Base-by-base conservation (phyloP, 2,888 invertebrate genomes). In the Glyphotaelius pellucidus region DNA sequence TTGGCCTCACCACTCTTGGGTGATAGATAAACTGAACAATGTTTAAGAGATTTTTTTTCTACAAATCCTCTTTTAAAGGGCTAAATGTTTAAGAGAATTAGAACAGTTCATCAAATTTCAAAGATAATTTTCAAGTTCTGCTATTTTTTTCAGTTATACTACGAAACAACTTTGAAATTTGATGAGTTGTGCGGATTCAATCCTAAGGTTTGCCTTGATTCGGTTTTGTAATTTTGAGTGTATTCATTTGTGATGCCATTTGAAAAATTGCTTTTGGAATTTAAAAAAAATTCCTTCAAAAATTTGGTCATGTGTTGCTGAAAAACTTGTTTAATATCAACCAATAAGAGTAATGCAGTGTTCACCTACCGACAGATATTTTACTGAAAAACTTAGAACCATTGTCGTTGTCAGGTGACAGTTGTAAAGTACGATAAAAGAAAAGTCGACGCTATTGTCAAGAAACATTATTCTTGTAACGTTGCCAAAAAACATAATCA, bases 1-100 rank as follows among this genome's bases (percentile, higher is more conserved):
- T 96, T 47, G 96, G 96, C 11, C 95, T 97, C 93, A 96, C 96
- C 25, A 95, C 95, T 91, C 96, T 96, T 9, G 47, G 47, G 47
- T 96, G 94, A 95, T 96, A 81, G 94, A 95, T 94, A 93, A 93
- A 90, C 94, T 42, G 19, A 35, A 84, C 4, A 84, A 38, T 9
- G 32, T 9, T 84, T 19, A 14, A 84, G 5, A 1, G 32, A 30
- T 25, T 80, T 19, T 80, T 19, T 32, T 31, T n/a, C 25, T 11
- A 25, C 32, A 15, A 30, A 25, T 80, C 9, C 12, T 30, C n/a
- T 80, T 30, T 80, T 30, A 11, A 47, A 14, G 11, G 42, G 1
- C 42, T 5, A 12, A 5, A 42, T 42, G 38, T 38, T 38, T 12
- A 1, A 42, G 1, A 42, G 2, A 42, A 42, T 12, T 42, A 38